Percentiles rank a stretch among this genome's conserved stretches.
phyloP scores from a whole-genome alignment of 2,888 invertebrate genomes.

The Elysia crispata region DNA sequence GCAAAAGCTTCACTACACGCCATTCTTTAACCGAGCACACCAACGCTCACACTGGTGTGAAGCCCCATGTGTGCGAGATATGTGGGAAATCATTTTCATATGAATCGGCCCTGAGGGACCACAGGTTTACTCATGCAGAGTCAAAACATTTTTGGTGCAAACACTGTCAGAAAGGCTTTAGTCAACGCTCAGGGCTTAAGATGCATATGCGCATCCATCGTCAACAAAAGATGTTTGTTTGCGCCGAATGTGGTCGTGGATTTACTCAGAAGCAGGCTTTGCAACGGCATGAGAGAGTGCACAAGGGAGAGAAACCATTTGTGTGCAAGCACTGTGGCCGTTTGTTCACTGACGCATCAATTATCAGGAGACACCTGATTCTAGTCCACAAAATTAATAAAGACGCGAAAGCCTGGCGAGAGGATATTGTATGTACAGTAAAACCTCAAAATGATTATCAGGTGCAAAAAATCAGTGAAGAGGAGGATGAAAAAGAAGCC shows the following conservation, averaged over 20 bases:
- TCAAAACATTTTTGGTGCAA: slow-evolving; percentile 74
- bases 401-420: slow-evolving; percentile 62
- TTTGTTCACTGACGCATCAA: slow-evolving; percentile 71
- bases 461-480: slow-evolving; percentile 50
- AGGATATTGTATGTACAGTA: slow-evolving; percentile 59
- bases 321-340: slow-evolving; percentile 76
- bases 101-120: slow-evolving; percentile 68
- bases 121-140: slow-evolving; percentile 71
- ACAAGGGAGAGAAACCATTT: slow-evolving; percentile 76
- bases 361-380: slow-evolving; percentile 65
- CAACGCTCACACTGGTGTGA: slow-evolving; percentile 63
- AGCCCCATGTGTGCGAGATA: slow-evolving; percentile 64
- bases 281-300: slow-evolving; percentile 77
- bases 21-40: slow-evolving; percentile 66
- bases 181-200: slow-evolving; percentile 75
- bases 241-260: slow-evolving; percentile 76
- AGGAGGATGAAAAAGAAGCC: slow-evolving; percentile 7
- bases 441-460: slow-evolving; percentile 49
- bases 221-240: slow-evolving; percentile 74
- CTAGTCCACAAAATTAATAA: slow-evolving; percentile 67
- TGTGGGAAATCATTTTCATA: slow-evolving; percentile 68
- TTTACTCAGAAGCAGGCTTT: slow-evolving; percentile 78
- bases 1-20: slow-evolving; percentile 70
- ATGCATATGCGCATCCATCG: slow-evolving; percentile 77
- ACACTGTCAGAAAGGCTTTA: slow-evolving; percentile 74